Conservation (phyloP, 30 jellyfish, hydroid and myxozoan species). For the Hydractinia echinata region DNA sequence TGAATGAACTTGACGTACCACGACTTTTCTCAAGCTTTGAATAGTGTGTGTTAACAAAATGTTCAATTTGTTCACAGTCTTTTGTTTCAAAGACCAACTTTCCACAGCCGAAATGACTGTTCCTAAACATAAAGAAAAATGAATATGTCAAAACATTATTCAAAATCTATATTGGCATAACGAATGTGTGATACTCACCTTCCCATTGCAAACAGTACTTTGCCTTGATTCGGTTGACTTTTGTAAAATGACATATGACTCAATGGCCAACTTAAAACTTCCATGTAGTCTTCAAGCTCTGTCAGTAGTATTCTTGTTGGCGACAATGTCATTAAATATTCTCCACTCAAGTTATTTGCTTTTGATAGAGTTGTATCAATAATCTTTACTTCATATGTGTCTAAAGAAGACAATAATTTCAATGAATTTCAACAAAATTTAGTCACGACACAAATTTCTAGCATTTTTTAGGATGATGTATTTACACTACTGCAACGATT, state of each 20-base stretch:
- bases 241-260: constrained; percentile 57
- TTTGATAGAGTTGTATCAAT: constrained; percentile 57
- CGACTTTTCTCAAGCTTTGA: neutral
- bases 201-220: constrained; percentile 54
- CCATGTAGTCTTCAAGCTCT: constrained; percentile 36
- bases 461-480: too few relatives aligned
- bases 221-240: constrained; percentile 48
- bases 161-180: neutral
- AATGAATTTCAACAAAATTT: neutral
- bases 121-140: constrained; percentile 27
- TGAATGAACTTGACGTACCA: neutral
- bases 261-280: constrained; percentile 76
- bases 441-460: too few relatives aligned
- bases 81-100: constrained; percentile 41
- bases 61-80: constrained; percentile 33
- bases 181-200: constrained; percentile 29
- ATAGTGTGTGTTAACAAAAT: constrained; percentile 12
- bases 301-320: constrained; percentile 42
- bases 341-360: constrained; percentile 58
- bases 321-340: constrained; percentile 28
- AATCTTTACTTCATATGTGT: constrained; percentile 28
- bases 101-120: constrained; percentile 84
- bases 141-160: neutral
- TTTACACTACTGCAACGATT: too few relatives aligned
- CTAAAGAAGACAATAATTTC: neutral